Conservation (phyloP, 1,140 invertebrate genomes). For the Drosophila nasuta region DNA sequence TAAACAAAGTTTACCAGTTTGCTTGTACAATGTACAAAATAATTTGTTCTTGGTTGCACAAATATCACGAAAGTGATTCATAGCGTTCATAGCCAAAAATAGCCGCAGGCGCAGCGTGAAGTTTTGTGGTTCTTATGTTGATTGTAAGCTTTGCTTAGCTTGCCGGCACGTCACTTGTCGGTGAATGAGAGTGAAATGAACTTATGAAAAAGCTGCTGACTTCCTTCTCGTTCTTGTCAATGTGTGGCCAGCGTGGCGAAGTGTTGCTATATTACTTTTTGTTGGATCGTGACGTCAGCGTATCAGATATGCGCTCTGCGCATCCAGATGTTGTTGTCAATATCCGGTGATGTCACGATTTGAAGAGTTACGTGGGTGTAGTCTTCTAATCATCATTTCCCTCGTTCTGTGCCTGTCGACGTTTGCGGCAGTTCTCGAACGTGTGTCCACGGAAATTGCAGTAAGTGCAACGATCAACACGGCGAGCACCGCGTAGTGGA, state of each 20-base stretch:
- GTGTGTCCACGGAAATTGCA: slow-evolving; percentile 74
- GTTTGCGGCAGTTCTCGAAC: slow-evolving; percentile 64
- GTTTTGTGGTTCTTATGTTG: slow-evolving; percentile 11
- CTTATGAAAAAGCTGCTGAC: background rate
- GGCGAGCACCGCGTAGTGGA: slow-evolving; percentile 45
- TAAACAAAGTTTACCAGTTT: slow-evolving; percentile 25
- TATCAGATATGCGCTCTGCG: slow-evolving; percentile 25
- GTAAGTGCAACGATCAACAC: slow-evolving; percentile 63
- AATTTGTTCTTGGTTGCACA: background rate
- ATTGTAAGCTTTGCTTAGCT: slow-evolving; percentile 49
- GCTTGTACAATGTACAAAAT: background rate
- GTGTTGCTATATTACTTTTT: slow-evolving; percentile 8
- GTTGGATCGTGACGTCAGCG: slow-evolving; percentile 14
- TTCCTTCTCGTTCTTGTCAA: slow-evolving; percentile 20
- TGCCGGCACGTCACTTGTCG: slow-evolving; percentile 55
- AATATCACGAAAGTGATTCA: slow-evolving; percentile 5
- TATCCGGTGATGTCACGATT: slow-evolving; percentile 32
- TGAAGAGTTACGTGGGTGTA: background rate
- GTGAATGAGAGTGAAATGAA: slow-evolving; percentile 33
- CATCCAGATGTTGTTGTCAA: slow-evolving; percentile 13
- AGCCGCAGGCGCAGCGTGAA: slow-evolving; percentile 64
- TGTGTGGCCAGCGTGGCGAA: slow-evolving; percentile 32
- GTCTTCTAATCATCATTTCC: slow-evolving; percentile 31
- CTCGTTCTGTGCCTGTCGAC: slow-evolving; percentile 21
- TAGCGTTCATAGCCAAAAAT: slow-evolving; percentile 64